A percentile compares a stretch with the other conserved stretches of the same genome.
These are phyloP conservation scores for Scomber scombrus DNA, from an alignment of 2,113 vertebrate species.

Conservation along the genomic window DNA sequence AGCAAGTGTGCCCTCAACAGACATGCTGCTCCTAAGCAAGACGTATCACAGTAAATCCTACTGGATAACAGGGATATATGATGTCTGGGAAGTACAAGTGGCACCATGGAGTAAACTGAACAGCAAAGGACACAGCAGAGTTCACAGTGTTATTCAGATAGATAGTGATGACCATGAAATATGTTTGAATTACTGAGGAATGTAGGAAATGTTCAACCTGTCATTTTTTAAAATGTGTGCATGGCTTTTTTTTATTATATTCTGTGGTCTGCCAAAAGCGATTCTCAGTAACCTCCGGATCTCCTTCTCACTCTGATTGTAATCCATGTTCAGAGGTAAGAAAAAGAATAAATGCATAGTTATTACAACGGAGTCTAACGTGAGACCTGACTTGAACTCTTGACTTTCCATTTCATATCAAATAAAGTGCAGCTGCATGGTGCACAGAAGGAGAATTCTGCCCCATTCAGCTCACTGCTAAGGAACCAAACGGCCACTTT, in stretches of 20 bases:
- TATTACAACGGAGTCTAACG: constrained; percentile 49
- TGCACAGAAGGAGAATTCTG: constrained; percentile 27
- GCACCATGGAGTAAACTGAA: constrained; percentile 2
- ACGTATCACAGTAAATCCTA: background rate
- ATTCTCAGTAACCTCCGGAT: constrained; percentile 17
- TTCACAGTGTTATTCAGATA: background rate
- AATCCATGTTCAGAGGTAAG: constrained; percentile 58
- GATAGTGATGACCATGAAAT: constrained; percentile 7
- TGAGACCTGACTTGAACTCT: constrained; percentile 47
- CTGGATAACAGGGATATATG: background rate
- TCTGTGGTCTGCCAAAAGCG: constrained; percentile 13
- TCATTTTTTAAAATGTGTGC: background rate
- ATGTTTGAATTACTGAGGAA: background rate
- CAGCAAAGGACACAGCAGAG: background rate
- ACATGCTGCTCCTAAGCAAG: background rate
- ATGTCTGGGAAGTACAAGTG: background rate
- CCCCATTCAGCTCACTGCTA: constrained; percentile 29
- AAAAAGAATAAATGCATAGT: constrained; percentile 62
- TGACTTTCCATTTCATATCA: constrained; percentile 27
- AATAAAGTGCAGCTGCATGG: constrained; percentile 35
- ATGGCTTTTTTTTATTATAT: constrained; percentile 21
- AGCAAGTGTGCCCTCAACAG: background rate
- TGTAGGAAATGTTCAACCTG: constrained; percentile 4
- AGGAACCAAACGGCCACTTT: constrained; percentile 32
- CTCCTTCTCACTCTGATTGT: constrained; percentile 34